phyloP scores from a whole-genome alignment of 1,140 invertebrate species.

The Zaprionus lachaisei region DNA sequence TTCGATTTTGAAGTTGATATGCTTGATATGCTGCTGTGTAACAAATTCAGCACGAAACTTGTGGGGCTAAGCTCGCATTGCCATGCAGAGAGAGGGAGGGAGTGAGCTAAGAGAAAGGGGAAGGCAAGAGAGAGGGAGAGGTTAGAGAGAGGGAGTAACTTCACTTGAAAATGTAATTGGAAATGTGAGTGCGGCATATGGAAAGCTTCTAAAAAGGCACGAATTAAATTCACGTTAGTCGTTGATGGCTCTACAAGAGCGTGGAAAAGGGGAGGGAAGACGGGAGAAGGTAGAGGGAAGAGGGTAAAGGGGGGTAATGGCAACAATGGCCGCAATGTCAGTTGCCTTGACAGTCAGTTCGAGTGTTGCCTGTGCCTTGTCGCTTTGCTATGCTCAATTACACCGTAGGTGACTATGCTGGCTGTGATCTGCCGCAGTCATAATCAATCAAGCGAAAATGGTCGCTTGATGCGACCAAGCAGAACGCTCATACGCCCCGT shows the following conservation, averaged over 20 bases:
- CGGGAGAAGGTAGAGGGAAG: background rate
- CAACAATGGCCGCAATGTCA: conserved; percentile 9
- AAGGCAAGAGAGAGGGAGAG: background rate
- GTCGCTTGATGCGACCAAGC: background rate
- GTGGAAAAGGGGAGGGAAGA: too few relatives aligned
- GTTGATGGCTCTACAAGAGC: too few relatives aligned
- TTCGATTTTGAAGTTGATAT: conserved; percentile 48
- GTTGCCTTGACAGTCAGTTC: conserved; percentile 34
- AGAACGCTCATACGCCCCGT: conserved; percentile 9
- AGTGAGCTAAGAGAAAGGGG: background rate
- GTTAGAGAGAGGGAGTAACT: background rate
- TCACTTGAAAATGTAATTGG: conserved; percentile 65
- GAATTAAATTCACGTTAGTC: conserved; percentile 34
- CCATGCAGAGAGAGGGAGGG: conserved; percentile 15
- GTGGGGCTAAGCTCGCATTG: conserved; percentile 13
- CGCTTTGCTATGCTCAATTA: conserved; percentile 49
- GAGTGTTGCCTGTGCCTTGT: conserved; percentile 28
- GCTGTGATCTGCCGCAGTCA: conserved; percentile 27
- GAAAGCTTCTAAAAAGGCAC: conserved; percentile 14
- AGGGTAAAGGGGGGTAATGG: background rate
- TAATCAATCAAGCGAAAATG: conserved; percentile 40
- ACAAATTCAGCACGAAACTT: conserved; percentile 5
- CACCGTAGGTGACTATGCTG: conserved; percentile 37
- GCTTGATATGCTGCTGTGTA: conserved; percentile 29
- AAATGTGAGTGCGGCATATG: conserved; percentile 57